Percentiles rank a stretch among this genome's conserved stretches.
Evolutionary conservation across 2,888 invertebrate genomes (phyloP).

Genomic region (Xiphydria camelus): DNA sequence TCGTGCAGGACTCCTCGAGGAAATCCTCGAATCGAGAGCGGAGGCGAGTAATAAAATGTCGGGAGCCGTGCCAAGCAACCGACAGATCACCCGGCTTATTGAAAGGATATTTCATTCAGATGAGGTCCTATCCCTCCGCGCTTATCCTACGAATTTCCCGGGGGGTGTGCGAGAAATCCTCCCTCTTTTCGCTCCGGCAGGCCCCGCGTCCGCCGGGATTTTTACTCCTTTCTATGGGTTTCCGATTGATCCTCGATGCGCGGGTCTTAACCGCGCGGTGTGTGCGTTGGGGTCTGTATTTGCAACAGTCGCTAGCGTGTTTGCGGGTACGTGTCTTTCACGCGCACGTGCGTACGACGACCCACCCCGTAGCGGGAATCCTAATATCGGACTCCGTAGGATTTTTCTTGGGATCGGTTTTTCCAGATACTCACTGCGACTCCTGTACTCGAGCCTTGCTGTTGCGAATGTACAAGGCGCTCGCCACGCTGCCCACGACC

Average conservation of each 20-base stretch:
- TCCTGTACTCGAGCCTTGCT: constrained; percentile 71
- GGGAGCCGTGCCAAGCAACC: constrained; percentile 51
- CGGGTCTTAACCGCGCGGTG: too few relatives aligned
- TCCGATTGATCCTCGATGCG: constrained; percentile 24
- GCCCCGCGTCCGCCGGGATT: background rate
- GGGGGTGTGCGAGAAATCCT: constrained; percentile 29
- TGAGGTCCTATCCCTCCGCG: constrained; percentile 43
- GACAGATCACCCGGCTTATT: constrained; percentile 55
- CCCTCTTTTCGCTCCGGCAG: background rate
- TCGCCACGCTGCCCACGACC: constrained; percentile 69
- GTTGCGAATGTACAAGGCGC: constrained; percentile 69
- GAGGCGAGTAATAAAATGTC: constrained; percentile 52
- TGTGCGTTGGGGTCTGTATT: too few relatives aligned
- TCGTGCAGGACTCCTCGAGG: constrained; percentile 18
- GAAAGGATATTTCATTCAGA: constrained; percentile 56
- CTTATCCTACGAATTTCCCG: constrained; percentile 51
- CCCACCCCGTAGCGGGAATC: too few relatives aligned
- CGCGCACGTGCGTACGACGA: too few relatives aligned
- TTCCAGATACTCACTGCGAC: constrained; percentile 74
- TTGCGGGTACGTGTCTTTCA: too few relatives aligned
- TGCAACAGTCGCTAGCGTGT: too few relatives aligned
- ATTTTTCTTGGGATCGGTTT: too few relatives aligned
- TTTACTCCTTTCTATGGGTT: too few relatives aligned
- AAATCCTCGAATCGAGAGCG: constrained; percentile 28
- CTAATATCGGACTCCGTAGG: too few relatives aligned